These are phyloP conservation scores for Alloplasta piceator DNA, from an alignment of 2,888 invertebrate species.

Conservation along the genomic window DNA sequence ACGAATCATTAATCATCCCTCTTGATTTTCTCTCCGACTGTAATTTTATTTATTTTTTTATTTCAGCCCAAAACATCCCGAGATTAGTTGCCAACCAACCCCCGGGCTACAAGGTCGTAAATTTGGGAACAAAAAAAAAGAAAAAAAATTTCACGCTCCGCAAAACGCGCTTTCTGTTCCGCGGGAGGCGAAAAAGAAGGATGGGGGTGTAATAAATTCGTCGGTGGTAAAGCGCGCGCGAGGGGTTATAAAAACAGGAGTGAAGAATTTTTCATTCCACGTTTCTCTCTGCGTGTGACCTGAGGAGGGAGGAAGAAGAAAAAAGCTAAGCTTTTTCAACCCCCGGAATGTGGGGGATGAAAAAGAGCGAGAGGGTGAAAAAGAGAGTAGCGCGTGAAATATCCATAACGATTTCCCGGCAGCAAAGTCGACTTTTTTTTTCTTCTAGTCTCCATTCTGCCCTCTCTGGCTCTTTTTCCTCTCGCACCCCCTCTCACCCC, in stretches of 20 bases:
- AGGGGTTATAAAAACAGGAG: conserved; percentile 44
- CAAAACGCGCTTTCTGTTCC: conserved; percentile 6
- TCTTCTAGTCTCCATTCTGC: neutral
- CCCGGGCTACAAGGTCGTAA: too few species aligned
- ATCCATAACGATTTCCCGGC: conserved; percentile 61
- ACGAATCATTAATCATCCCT: conserved; percentile 43
- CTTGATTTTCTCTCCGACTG: conserved; percentile 24
- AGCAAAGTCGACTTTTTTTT: conserved; percentile 34
- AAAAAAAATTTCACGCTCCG: too few species aligned
- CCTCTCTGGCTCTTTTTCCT: conserved; percentile 2
- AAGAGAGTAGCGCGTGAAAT: conserved; percentile 48
- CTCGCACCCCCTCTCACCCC: neutral
- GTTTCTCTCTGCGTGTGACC: conserved; percentile 12
- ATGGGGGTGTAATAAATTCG: conserved; percentile 37
- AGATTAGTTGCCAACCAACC: neutral
- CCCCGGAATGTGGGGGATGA: conserved; percentile 8
- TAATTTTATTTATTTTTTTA: neutral
- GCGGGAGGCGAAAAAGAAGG: neutral
- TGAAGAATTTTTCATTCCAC: conserved; percentile 32
- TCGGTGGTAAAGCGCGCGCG: conserved; percentile 35
- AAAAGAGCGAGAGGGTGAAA: conserved; percentile 22
- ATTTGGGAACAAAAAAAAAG: too few species aligned
- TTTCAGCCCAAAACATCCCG: neutral
- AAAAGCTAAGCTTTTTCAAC: conserved; percentile 24
- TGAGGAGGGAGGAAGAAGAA: neutral